phyloP scores from a whole-genome alignment of 2,113 vertebrate genomes.

The Oncorhynchus kisutch region DNA sequence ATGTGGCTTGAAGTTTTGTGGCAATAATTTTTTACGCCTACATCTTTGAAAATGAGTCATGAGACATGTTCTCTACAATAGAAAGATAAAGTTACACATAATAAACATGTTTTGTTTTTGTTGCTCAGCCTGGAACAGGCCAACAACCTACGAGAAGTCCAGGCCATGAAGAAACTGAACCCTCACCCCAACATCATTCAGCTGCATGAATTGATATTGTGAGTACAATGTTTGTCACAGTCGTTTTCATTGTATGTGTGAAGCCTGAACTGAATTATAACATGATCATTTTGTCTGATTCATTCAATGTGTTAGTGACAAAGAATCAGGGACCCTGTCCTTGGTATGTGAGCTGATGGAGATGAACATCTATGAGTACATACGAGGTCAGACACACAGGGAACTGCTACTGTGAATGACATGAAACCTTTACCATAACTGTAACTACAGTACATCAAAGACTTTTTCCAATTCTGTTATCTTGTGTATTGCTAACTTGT shows the following conservation, averaged over 20 bases:
- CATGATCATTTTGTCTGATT: neutral
- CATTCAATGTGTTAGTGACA: neutral
- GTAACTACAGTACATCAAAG: neutral
- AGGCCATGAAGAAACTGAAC: conserved; percentile 70
- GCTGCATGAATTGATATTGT: conserved; percentile 46
- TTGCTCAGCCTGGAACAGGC: conserved; percentile 70
- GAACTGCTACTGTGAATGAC: neutral
- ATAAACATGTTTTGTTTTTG: neutral
- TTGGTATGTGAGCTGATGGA: conserved; percentile 12
- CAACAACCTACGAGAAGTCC: conserved; percentile 71
- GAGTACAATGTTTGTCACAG: neutral
- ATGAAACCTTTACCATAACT: neutral
- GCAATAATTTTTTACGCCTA: too few relatives aligned
- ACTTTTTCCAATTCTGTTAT: neutral
- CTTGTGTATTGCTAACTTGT: neutral
- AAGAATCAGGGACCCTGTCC: neutral
- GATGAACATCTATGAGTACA: conserved; percentile 9
- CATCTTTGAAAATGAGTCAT: too few relatives aligned
- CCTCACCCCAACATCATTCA: conserved; percentile 74
- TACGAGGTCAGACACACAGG: neutral
- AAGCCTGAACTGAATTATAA: neutral
- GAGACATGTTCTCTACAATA: too few relatives aligned
- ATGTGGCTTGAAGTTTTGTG: too few relatives aligned
- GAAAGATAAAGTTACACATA: too few relatives aligned
- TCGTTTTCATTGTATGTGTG: neutral